Percentiles rank a stretch among this genome's conserved stretches.
These are phyloP conservation scores for Sceliomorpha sp. DNA, from an alignment of 2,888 invertebrate species.

Conservation along the genomic window DNA sequence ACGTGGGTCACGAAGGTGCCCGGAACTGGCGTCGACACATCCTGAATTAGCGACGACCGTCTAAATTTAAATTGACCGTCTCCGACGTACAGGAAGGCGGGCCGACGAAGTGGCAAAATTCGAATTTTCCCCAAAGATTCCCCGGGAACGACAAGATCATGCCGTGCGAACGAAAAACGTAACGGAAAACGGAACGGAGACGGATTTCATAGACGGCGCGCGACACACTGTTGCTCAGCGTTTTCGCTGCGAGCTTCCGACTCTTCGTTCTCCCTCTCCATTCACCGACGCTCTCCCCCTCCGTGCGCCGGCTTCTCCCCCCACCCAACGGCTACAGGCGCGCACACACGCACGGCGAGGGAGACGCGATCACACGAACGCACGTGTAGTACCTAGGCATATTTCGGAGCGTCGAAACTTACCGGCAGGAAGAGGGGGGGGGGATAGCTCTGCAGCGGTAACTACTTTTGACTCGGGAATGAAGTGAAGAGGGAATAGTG, in stretches of 20 bases:
- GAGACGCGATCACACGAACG: conserved; percentile 4
- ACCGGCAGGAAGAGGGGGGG: conserved; percentile 10
- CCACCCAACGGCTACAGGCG: neutral
- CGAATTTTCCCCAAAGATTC: no score
- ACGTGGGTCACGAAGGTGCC: no score
- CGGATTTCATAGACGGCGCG: conserved; percentile 68
- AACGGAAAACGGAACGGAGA: conserved; percentile 41
- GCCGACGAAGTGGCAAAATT: no score
- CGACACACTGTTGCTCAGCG: conserved; percentile 78
- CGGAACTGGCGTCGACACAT: no score
- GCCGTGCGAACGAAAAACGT: conserved; percentile 33
- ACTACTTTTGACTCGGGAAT: conserved; percentile 23
- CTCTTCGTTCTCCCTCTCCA: conserved; percentile 26
- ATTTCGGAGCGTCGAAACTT: neutral
- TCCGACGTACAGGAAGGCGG: no score
- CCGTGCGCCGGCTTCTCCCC: conserved; percentile 4
- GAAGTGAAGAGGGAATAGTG: conserved; percentile 24
- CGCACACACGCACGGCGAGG: conserved; percentile 14
- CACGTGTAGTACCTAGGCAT: neutral
- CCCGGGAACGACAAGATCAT: no score
- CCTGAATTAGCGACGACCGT: no score
- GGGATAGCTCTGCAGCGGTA: conserved; percentile 35
- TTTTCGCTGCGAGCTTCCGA: conserved; percentile 61
- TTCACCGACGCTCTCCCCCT: neutral
- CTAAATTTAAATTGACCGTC: no score